A percentile compares a stretch with the other conserved stretches of the same genome.
phyloP scores from a whole-genome alignment of 1,140 invertebrate species.

The Ephestia elutella region DNA sequence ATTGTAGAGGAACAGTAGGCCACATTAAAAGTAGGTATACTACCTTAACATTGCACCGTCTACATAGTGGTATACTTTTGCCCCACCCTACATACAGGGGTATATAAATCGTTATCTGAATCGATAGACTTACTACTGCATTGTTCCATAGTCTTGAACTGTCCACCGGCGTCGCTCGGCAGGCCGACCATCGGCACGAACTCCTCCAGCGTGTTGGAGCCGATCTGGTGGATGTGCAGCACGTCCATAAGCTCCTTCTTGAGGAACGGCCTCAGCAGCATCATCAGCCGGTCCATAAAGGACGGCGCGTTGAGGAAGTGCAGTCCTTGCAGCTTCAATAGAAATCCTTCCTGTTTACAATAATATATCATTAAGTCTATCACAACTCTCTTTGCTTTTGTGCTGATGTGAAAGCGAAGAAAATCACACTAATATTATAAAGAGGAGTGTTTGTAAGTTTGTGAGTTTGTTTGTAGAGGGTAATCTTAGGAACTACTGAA shows the following conservation, averaged over 20 bases:
- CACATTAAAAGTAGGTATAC: too few relatives aligned
- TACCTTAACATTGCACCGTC: too few relatives aligned
- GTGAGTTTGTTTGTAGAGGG: too few relatives aligned
- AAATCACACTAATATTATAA: too few relatives aligned
- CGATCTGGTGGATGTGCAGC: slow-evolving; percentile 69
- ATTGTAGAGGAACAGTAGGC: too few relatives aligned
- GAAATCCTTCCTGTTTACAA: slow-evolving; percentile 38
- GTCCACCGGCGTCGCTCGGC: slow-evolving; percentile 47
- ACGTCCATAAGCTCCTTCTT: slow-evolving; percentile 80
- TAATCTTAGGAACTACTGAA: too few relatives aligned
- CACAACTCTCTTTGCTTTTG: too few relatives aligned
- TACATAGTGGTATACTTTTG: too few relatives aligned
- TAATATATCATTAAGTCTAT: too few relatives aligned
- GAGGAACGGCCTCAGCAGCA: slow-evolving; percentile 81
- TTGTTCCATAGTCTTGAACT: slow-evolving; percentile 30
- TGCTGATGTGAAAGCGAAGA: too few relatives aligned
- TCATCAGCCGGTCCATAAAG: slow-evolving; percentile 80
- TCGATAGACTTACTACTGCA: slow-evolving; percentile 28
- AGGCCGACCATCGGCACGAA: slow-evolving; percentile 41
- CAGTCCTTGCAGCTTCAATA: slow-evolving; percentile 75
- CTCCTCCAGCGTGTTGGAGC: slow-evolving; percentile 61
- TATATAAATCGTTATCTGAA: background rate
- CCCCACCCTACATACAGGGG: too few relatives aligned
- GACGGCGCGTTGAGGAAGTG: slow-evolving; percentile 81
- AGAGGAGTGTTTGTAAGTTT: too few relatives aligned